Base-by-base conservation (phyloP, 1,140 invertebrate genomes). In the Drosophila tsacasi region DNA sequence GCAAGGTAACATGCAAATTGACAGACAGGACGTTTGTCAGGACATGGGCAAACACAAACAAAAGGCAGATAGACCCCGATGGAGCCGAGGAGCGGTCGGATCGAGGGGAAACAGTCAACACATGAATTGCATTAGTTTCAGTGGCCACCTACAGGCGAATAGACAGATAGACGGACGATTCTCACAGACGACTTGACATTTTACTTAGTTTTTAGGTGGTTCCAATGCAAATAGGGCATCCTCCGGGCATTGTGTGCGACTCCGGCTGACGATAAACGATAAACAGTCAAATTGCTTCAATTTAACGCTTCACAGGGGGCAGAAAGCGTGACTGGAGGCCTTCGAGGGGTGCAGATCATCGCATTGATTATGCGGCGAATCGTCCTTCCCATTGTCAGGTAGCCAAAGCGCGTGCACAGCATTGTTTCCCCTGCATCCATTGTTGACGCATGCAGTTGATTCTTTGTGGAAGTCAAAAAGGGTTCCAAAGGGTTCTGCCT, bases 261-360 rank as follows among this genome's bases (percentile, higher is more conserved):
- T 60, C 42, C 42, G 59, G 63, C 61, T 61, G 61, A 23, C 54
- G 54, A 57, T 23, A 30, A 65, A 81, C 82, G 79, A 79, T 85
- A 85, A 85, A 85, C 82, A 85, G 78, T 79, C 82, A 85, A 85
- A 85, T 85, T 85, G 83, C 82, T 52, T 76, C 82, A 85, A 85
- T 85, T 85, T 85, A 85, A 86, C 83, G 82, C 82, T 82, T 86
- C 79, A 86, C 78, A 85, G 61, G 75, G 62, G 21, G 23, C 75
- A 57, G 54, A 39, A 6, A 57, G 54, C 54, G 54, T 57, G 54
- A 37, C 54, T 39, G 21, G 64, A 54, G 23, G 15, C 57, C 46
- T n/a, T 25, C 21, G 23, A 63, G 25, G 58, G 35, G 55, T 61
- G 58, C 72, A 55, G 23, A 60, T 27, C 30, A 44, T 12, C 17